Conservation (phyloP, 2,888 invertebrate genomes). For the Sicus ferrugineus region DNA sequence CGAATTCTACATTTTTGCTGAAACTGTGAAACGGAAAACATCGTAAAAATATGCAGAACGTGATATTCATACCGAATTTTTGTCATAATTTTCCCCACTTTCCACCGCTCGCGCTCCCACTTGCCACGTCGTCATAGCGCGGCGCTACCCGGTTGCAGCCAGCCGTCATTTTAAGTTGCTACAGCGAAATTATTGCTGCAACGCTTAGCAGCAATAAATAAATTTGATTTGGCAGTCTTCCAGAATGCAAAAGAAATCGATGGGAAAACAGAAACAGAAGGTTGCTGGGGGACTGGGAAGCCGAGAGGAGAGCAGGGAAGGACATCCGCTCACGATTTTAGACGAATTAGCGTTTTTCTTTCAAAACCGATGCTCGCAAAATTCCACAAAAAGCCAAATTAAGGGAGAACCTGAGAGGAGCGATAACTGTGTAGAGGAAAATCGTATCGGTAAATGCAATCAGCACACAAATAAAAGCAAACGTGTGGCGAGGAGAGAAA, state of each 20-base stretch:
- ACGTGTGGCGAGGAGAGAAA: not conserved
- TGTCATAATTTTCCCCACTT: conserved; percentile 7
- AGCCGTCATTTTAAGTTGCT: conserved; percentile 12
- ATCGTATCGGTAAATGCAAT: conserved; percentile 35
- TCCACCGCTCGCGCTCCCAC: not conserved
- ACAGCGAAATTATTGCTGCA: conserved; percentile 56
- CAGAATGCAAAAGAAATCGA: conserved; percentile 1
- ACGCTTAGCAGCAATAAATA: conserved; percentile 62
- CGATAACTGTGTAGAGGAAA: conserved; percentile 11
- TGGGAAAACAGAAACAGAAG: not conserved
- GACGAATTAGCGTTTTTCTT: conserved; percentile 30
- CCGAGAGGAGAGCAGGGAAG: not conserved
- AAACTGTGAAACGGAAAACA: not conserved
- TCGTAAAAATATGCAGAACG: not conserved
- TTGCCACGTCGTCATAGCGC: not conserved
- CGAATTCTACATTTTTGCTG: not conserved
- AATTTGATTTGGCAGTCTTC: conserved; percentile 52
- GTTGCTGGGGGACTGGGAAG: not conserved
- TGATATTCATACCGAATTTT: not conserved
- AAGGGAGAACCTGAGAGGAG: conserved; percentile 1
- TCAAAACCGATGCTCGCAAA: not conserved
- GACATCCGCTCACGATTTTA: conserved; percentile 32
- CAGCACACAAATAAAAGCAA: conserved; percentile 17
- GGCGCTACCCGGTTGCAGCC: not conserved
- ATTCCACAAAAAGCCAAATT: not conserved